Percentiles rank a stretch among this genome's conserved stretches.
phyloP scores from a whole-genome alignment of 2,113 vertebrate species.

The Symphodus melops region DNA sequence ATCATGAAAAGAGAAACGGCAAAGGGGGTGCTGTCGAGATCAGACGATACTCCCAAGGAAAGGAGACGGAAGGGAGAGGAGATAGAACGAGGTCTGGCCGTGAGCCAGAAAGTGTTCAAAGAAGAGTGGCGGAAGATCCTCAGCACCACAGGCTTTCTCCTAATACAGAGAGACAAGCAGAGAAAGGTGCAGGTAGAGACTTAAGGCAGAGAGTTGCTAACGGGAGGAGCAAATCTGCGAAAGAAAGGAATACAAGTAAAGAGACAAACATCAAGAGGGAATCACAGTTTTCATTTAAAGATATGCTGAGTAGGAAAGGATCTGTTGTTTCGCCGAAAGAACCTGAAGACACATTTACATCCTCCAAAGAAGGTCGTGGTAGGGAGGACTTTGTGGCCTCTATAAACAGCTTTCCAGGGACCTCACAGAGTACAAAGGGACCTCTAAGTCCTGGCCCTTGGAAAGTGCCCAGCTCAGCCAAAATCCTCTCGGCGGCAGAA shows the following conservation, averaged over 20 bases:
- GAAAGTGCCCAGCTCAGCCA: slow-evolving; percentile 87
- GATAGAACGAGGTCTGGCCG: slow-evolving; percentile 24
- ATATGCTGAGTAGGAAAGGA: slow-evolving; percentile 34
- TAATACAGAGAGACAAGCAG: slow-evolving; percentile 22
- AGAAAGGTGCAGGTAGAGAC: slow-evolving; percentile 55
- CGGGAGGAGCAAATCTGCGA: slow-evolving; percentile 31
- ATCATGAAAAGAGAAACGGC: slow-evolving; percentile 46
- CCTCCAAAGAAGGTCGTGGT: slow-evolving; percentile 47
- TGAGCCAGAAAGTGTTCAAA: slow-evolving; percentile 52
- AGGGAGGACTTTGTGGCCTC: slow-evolving; percentile 33
- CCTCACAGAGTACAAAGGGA: slow-evolving; percentile 75
- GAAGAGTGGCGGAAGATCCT: slow-evolving; percentile 19
- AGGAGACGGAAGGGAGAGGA: slow-evolving; percentile 38
- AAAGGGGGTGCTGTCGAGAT: slow-evolving; percentile 32
- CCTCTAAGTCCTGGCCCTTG: slow-evolving; percentile 87
- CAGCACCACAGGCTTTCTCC: slow-evolving; percentile 20
- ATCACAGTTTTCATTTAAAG: slow-evolving; percentile 37
- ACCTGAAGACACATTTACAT: slow-evolving; percentile 5
- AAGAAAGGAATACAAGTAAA: slow-evolving; percentile 28
- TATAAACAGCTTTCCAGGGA: slow-evolving; percentile 55
- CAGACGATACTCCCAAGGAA: slow-evolving; percentile 33
- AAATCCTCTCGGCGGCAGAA: slow-evolving; percentile 82
- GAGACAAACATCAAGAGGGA: slow-evolving; percentile 36
- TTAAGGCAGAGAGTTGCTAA: slow-evolving; percentile 45
- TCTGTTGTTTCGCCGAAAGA: slow-evolving; percentile 35